Percentiles rank a stretch among this genome's conserved stretches.
Evolutionary conservation across 2,797 vertebrate genomes (phyloP).

Genomic region (Melopsittacus undulatus): DNA sequence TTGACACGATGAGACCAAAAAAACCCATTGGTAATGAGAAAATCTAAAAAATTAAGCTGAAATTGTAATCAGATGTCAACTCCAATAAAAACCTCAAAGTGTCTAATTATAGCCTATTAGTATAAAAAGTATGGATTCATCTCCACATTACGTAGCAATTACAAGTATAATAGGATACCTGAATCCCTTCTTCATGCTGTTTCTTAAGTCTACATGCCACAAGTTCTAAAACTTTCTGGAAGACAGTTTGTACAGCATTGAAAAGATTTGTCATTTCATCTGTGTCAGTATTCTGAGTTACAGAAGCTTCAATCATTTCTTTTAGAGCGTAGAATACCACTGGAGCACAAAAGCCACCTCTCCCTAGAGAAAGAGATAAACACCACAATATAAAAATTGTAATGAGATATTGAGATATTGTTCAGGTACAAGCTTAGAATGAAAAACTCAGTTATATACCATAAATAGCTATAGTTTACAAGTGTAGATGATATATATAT

Average conservation of each 20-base stretch:
- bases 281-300: slow-evolving; percentile 58
- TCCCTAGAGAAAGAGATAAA: slow-evolving; percentile 75
- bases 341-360: slow-evolving; percentile 82
- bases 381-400: neutral
- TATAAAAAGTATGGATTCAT: neutral
- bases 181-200: slow-evolving; percentile 82
- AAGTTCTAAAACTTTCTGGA: slow-evolving; percentile 90
- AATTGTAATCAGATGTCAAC: neutral
- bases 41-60: neutral
- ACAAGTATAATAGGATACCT: slow-evolving; percentile 70
- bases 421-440: neutral
- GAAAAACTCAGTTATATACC: neutral
- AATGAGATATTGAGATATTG: neutral
- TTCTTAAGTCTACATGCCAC: slow-evolving; percentile 80
- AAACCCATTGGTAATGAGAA: neutral
- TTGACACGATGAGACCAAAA: neutral
- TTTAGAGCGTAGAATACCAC: slow-evolving; percentile 82
- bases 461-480: neutral
- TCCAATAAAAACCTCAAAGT: neutral
- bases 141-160: neutral
- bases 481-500: neutral
- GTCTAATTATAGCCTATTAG: neutral
- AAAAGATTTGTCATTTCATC: slow-evolving; percentile 70
- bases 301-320: slow-evolving; percentile 80
- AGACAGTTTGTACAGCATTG: slow-evolving; percentile 82